These are phyloP conservation scores for Fragum fragum DNA, from an alignment of 2,888 invertebrate genomes.

Conservation along the genomic window DNA sequence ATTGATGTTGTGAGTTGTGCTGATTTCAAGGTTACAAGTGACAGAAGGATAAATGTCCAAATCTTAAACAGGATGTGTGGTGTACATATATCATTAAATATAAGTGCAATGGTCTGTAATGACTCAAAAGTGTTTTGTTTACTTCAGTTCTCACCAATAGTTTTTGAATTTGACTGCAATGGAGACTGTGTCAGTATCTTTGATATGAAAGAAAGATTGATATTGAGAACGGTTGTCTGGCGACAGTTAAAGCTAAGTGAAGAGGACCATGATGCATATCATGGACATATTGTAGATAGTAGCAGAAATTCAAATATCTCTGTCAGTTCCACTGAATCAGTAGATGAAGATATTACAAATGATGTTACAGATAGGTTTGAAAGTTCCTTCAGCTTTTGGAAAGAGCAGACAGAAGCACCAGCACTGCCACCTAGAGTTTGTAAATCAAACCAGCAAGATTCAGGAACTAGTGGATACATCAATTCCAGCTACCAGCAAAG, in stretches of 20 bases:
- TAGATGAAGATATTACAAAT: not conserved
- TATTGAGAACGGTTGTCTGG: conserved; percentile 45
- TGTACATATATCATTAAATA: conserved; percentile 22
- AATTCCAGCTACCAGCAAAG: not conserved
- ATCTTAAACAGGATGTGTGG: conserved; percentile 38
- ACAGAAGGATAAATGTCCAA: conserved; percentile 39
- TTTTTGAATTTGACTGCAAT: conserved; percentile 60
- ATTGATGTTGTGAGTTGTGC: conserved; percentile 64
- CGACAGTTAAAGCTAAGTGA: conserved; percentile 39
- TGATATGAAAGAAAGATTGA: conserved; percentile 43
- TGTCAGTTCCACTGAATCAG: conserved; percentile 12
- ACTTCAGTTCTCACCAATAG: conserved; percentile 40
- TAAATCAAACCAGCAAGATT: not conserved
- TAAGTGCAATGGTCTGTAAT: conserved; percentile 35
- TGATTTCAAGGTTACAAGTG: conserved; percentile 53
- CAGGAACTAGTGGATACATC: not conserved
- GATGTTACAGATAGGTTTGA: conserved; percentile 11
- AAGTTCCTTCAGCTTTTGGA: conserved; percentile 18
- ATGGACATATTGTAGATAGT: not conserved
- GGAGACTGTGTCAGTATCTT: conserved; percentile 53
- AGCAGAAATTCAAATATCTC: conserved; percentile 6
- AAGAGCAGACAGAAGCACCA: not conserved
- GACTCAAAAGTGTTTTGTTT: conserved; percentile 42
- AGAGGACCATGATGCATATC: conserved; percentile 20
- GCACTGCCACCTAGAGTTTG: conserved; percentile 17